Percentiles rank a stretch among this genome's conserved stretches.
Evolutionary conservation across 2,797 vertebrate species (phyloP).

Genomic region (Xenopus petersii): DNA sequence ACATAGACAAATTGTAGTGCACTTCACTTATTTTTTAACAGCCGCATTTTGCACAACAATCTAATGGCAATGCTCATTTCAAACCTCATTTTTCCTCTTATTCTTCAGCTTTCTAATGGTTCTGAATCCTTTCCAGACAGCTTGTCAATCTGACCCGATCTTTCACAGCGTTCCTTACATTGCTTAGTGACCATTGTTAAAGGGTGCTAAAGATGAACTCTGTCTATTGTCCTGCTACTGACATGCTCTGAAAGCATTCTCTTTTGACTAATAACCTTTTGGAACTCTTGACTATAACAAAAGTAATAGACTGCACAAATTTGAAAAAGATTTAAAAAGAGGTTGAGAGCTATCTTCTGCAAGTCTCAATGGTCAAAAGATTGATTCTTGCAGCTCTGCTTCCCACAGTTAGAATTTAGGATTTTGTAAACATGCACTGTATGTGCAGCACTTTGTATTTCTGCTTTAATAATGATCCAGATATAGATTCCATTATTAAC

Average conservation of each 20-base stretch:
- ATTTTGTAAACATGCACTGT: no score
- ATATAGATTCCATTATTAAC: no score
- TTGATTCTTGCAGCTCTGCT: no score
- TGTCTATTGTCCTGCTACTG: background rate
- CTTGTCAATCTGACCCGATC: constrained; percentile 23
- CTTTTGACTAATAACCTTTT: constrained; percentile 16
- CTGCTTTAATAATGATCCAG: no score
- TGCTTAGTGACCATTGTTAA: constrained; percentile 15
- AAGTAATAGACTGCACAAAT: constrained; percentile 5
- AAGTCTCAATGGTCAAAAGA: constrained; percentile 2
- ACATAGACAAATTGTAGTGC: no score
- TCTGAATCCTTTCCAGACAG: constrained; percentile 1
- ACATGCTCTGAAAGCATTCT: constrained; percentile 2
- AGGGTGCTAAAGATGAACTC: background rate
- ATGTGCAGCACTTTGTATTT: no score
- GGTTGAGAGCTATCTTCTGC: background rate
- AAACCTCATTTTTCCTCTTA: background rate
- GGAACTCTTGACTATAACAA: constrained; percentile 8
- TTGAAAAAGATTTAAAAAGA: background rate
- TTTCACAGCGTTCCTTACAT: constrained; percentile 11
- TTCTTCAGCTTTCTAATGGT: no score
- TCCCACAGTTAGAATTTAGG: no score
- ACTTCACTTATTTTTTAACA: no score
- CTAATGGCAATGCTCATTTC: background rate
- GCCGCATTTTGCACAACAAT: no score